Evolutionary conservation across 2,797 vertebrate species (phyloP), one percentile per base, ranked within the genome.

Genomic region (Saxicola maurus): DNA sequence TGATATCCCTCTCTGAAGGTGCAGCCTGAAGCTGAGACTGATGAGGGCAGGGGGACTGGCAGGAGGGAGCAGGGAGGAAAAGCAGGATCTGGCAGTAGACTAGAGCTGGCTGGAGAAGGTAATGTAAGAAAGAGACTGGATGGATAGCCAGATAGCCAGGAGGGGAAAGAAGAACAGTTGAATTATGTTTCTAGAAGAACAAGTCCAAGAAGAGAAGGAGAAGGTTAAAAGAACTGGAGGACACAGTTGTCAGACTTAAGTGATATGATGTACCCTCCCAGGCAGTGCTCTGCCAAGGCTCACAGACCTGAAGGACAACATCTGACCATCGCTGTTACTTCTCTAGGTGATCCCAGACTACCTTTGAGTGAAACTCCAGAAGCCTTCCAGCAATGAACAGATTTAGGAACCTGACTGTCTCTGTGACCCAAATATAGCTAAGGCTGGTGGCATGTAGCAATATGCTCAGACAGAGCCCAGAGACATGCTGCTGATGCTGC

Each of bases 261-360:
- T 0, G 1, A 57, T 7, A 45, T 0, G 1, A 66, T 11, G 31
- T 2, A 45, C 14, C 42, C 49, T 38, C 0, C 8, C 45, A 74
- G 31, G 15, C n/a, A 73, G 0, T 19, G 33, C 17, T 53, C 62
- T 68, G 28, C 27, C 33, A 78, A 17, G 86, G 30, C 27, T 60
- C 33, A 30, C 1, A 6, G 53, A 51, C 7, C 17, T 17, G 17
- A 86, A 84, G 11, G n/a, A 74, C 37, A 69, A 73, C 17, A 51
- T 31, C 9, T 2, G 3, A 46, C 15, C 17, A 23, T 1, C 48
- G 4, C 62, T 57, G 6, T 27, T 65, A 69, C 11, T 73, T 59
- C 24, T 37, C 5, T 17, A 28, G 42, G 7, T 30, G 24, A 35
- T 65, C 15, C 17, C 21, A 40, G 18, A 19, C 35, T 30, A 74